phyloP scores from a whole-genome alignment of 1,140 invertebrate species.

The Achatina immaculata region DNA sequence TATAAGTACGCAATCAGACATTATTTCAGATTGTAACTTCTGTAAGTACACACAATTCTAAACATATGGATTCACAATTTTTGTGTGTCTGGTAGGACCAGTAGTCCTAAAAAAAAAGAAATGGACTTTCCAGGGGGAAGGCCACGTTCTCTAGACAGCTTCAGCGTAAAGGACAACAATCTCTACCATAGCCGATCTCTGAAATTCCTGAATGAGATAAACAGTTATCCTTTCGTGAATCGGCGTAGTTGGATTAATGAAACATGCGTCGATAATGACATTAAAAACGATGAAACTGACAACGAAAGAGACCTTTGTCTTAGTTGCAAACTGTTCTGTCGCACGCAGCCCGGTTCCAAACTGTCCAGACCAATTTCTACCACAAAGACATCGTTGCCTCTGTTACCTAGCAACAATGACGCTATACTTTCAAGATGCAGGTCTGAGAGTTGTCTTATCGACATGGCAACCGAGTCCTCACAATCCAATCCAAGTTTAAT shows the following conservation, averaged over 20 bases:
- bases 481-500: conserved; percentile 49
- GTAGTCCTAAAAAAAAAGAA: too few species aligned
- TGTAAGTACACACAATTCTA: too few species aligned
- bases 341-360: too few species aligned
- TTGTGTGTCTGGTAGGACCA: too few species aligned
- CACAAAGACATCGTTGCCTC: not conserved
- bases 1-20: too few species aligned
- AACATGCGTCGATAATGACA: not conserved
- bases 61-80: too few species aligned
- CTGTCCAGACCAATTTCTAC: not conserved
- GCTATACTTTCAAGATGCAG: conserved; percentile 36
- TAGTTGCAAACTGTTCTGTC: too few species aligned
- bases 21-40: too few species aligned
- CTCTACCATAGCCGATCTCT: not conserved
- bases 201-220: not conserved
- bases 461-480: conserved; percentile 46
- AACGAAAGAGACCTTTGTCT: too few species aligned
- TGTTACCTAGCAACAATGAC: not conserved
- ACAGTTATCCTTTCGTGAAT: not conserved
- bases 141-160: too few species aligned
- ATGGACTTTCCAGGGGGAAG: too few species aligned
- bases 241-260: not conserved
- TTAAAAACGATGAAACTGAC: not conserved
- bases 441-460: conserved; percentile 50
- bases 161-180: too few species aligned